Evolutionary conservation across 2,888 invertebrate genomes (phyloP).

Genomic region (Tineola bisselliella): DNA sequence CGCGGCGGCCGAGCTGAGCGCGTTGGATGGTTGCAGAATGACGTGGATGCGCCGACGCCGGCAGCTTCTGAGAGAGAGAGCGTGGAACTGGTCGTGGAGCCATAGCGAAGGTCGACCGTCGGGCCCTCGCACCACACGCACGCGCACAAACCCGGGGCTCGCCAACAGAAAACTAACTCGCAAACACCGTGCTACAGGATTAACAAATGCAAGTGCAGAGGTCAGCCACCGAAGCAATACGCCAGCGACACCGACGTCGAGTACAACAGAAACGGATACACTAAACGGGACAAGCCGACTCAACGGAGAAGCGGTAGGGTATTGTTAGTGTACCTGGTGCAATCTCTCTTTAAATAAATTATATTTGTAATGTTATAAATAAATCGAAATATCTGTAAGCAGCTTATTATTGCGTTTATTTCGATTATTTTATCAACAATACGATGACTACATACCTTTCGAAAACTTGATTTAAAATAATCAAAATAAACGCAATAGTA

Average conservation of each 20-base stretch:
- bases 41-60: slow-evolving; percentile 63
- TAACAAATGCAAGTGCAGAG: not conserved
- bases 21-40: slow-evolving; percentile 65
- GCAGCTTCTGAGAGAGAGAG: slow-evolving; percentile 37
- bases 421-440: too few species aligned
- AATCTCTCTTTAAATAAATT: slow-evolving; percentile 2
- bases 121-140: slow-evolving; percentile 18
- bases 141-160: not conserved
- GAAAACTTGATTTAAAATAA: too few species aligned
- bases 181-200: slow-evolving; percentile 18
- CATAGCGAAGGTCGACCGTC: slow-evolving; percentile 16
- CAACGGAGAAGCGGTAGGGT: not conserved
- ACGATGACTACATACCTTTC: too few species aligned
- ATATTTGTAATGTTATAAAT: too few species aligned
- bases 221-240: not conserved
- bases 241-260: slow-evolving; percentile 1
- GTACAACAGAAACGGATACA: not conserved
- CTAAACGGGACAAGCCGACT: not conserved
- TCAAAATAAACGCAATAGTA: too few species aligned
- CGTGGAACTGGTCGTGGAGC: slow-evolving; percentile 8
- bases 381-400: too few species aligned
- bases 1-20: slow-evolving; percentile 54
- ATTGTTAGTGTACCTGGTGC: not conserved
- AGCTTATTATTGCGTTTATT: too few species aligned
- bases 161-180: slow-evolving; percentile 12